A percentile compares a stretch with the other conserved stretches of the same genome.
Conservation (phyloP, 2,888 invertebrate genomes). For the Scrobipalpa costella region DNA sequence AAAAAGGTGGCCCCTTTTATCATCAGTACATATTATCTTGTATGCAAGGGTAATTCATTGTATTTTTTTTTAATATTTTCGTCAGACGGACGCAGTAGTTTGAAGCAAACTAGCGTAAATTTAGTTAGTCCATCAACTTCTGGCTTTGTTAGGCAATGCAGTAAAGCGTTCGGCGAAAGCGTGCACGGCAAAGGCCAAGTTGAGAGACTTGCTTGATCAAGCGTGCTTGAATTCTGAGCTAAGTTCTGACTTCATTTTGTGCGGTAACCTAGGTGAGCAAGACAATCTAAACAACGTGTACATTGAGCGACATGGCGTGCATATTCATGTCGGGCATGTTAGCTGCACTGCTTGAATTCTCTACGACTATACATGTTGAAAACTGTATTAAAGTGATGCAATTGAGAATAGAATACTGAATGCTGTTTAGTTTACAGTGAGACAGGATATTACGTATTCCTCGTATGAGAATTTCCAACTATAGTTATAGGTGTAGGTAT, state of each 20-base stretch:
- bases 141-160: not conserved
- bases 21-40: no score
- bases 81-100: not conserved
- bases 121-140: not conserved
- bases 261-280: conserved; percentile 3
- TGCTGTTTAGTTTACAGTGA: not conserved
- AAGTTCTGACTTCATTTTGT: conserved; percentile 6
- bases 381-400: conserved; percentile 3
- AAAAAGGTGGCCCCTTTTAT: no score
- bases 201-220: conserved; percentile 5
- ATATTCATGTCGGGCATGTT: not conserved
- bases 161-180: not conserved
- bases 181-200: conserved; percentile 2
- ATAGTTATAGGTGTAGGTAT: not conserved
- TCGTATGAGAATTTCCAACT: not conserved
- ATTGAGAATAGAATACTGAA: conserved; percentile 1
- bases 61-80: no score
- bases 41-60: no score
- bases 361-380: not conserved
- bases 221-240: conserved; percentile 11
- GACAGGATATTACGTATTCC: not conserved
- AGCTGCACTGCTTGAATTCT: not conserved
- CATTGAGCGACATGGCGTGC: not conserved
- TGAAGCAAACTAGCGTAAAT: not conserved
- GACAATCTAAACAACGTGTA: conserved; percentile 14